Evolutionary conservation across 2,888 invertebrate species (phyloP).

Genomic region (Scaptodrosophila latifasciaeformis): DNA sequence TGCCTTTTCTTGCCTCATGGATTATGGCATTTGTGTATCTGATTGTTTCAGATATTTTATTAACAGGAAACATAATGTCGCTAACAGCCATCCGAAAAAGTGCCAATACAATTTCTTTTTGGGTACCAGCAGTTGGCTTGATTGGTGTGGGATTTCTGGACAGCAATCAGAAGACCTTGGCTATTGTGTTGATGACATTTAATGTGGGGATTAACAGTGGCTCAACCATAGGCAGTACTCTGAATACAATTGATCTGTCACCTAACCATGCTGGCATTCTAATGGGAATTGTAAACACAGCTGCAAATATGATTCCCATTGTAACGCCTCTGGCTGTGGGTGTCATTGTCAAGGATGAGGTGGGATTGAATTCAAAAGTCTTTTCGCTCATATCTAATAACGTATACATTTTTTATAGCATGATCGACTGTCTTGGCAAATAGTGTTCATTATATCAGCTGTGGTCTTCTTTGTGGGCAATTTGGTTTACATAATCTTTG

Average conservation of each 20-base stretch:
- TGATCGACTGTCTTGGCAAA: constrained; percentile 76
- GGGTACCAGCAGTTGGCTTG: constrained; percentile 77
- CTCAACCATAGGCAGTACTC: constrained; percentile 78
- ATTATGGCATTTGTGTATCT: constrained; percentile 76
- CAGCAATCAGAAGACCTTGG: constrained; percentile 60
- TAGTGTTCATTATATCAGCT: constrained; percentile 77
- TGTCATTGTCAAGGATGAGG: constrained; percentile 77
- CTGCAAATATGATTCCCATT: constrained; percentile 79
- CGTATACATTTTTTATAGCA: constrained; percentile 36
- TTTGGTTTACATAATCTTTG: constrained; percentile 77
- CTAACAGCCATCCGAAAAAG: constrained; percentile 63
- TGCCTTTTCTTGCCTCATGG: constrained; percentile 78
- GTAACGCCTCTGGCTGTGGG: constrained; percentile 79
- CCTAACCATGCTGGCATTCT: constrained; percentile 82
- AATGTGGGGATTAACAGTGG: constrained; percentile 79
- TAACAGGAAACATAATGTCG: constrained; percentile 72
- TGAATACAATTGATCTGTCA: constrained; percentile 82
- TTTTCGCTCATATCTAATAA: background rate
- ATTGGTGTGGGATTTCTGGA: constrained; percentile 76
- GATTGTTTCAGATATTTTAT: constrained; percentile 74
- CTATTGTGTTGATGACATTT: constrained; percentile 77
- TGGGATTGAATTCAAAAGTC: constrained; percentile 63
- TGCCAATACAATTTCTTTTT: constrained; percentile 69
- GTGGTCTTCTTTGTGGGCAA: constrained; percentile 76
- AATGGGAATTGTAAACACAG: constrained; percentile 82